Evolutionary conservation across 2,888 invertebrate genomes (phyloP).

Genomic region (Beris morrisii): DNA sequence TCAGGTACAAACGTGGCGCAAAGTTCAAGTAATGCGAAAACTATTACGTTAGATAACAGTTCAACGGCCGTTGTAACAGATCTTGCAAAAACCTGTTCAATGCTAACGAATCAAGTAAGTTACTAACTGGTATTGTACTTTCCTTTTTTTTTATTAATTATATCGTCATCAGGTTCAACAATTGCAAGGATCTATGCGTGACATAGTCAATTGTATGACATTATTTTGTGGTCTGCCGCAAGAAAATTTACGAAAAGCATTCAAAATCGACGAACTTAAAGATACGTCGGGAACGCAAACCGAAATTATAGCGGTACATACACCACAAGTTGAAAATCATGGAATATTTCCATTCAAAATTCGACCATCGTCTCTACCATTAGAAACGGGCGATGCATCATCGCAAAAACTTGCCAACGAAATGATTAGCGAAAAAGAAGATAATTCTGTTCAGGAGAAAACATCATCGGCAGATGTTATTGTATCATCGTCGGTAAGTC

Average conservation of each 20-base stretch:
- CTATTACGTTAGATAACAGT: constrained; percentile 57
- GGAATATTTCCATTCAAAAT: constrained; percentile 57
- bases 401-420: constrained; percentile 39
- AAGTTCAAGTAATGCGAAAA: constrained; percentile 46
- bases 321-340: constrained; percentile 65
- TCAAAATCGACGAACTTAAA: constrained; percentile 44
- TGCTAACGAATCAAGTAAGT: constrained; percentile 71
- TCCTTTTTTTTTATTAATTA: constrained; percentile 2
- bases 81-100: constrained; percentile 73
- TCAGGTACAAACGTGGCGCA: constrained; percentile 49
- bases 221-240: constrained; percentile 56
- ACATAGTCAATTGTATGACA: constrained; percentile 72
- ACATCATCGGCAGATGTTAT: not conserved
- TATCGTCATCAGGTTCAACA: constrained; percentile 66
- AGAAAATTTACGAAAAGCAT: constrained; percentile 50
- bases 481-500: not conserved
- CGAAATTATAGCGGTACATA: constrained; percentile 76
- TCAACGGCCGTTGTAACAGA: constrained; percentile 68
- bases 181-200: constrained; percentile 76
- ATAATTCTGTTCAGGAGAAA: constrained; percentile 11
- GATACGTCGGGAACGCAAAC: constrained; percentile 68
- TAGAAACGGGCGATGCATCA: constrained; percentile 44
- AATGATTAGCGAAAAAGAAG: constrained; percentile 11
- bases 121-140: constrained; percentile 6
- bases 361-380: constrained; percentile 53